phyloP scores from a whole-genome alignment of 1,140 invertebrate genomes.

The Drosophila watanabei region DNA sequence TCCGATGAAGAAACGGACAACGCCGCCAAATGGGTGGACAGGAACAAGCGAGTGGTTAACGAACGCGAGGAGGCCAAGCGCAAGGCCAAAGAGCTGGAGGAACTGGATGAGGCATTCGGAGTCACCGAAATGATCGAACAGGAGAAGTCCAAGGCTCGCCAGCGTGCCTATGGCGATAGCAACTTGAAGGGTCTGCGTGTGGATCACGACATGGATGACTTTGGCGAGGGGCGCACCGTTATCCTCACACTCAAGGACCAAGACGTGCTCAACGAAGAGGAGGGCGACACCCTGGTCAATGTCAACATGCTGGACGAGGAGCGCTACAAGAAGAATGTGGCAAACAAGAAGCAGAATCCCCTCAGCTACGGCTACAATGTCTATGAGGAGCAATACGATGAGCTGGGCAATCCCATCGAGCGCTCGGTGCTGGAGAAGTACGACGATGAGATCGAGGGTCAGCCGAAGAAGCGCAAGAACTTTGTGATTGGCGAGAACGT shows the following conservation, averaged over 20 bases:
- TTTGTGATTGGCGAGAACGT: slow-evolving; percentile 91
- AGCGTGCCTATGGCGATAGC: slow-evolving; percentile 88
- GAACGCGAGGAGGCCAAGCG: slow-evolving; percentile 95
- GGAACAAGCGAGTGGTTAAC: slow-evolving; percentile 91
- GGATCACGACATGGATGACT: slow-evolving; percentile 92
- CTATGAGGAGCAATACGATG: slow-evolving; percentile 94
- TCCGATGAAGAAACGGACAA: slow-evolving; percentile 92
- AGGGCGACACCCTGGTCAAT: slow-evolving; percentile 96
- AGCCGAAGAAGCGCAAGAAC: slow-evolving; percentile 89
- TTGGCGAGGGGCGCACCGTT: slow-evolving; percentile 94
- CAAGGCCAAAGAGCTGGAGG: slow-evolving; percentile 96
- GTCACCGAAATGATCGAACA: slow-evolving; percentile 93
- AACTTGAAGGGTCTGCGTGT: slow-evolving; percentile 95
- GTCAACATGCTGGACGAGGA: slow-evolving; percentile 98
- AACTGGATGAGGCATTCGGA: slow-evolving; percentile 98
- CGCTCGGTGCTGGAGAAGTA: slow-evolving; percentile 95
- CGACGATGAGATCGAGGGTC: slow-evolving; percentile 97
- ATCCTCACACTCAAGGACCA: slow-evolving; percentile 98
- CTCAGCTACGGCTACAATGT: slow-evolving; percentile 95
- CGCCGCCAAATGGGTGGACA: slow-evolving; percentile 92
- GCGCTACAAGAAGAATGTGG: slow-evolving; percentile 94
- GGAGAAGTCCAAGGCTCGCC: slow-evolving; percentile 89
- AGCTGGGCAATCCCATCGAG: slow-evolving; percentile 91
- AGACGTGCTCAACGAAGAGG: slow-evolving; percentile 95
- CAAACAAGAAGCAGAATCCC: slow-evolving; percentile 93